Conservation (phyloP, 2,113 vertebrate genomes). For the Nibea albiflora region DNA sequence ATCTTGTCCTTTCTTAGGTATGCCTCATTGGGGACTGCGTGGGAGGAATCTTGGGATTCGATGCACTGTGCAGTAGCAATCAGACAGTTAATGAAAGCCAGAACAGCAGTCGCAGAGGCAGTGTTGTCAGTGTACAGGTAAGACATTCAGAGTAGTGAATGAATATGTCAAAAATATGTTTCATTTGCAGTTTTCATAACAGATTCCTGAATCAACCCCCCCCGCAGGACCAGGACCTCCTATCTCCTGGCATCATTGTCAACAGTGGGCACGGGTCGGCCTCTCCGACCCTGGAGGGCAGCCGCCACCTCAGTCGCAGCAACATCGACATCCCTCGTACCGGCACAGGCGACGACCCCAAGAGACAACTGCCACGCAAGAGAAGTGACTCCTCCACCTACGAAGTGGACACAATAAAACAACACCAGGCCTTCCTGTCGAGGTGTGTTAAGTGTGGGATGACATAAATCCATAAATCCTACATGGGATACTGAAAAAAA, state of each 20-base stretch:
- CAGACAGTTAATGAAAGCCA: conserved; percentile 92
- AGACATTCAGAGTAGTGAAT: not conserved
- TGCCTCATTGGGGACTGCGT: conserved; percentile 96
- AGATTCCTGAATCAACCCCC: not conserved
- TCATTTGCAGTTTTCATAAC: not conserved
- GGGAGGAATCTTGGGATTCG: conserved; percentile 96
- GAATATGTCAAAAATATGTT: not conserved
- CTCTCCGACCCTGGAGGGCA: conserved; percentile 89
- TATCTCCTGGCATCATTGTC: conserved; percentile 90
- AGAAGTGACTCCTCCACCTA: conserved; percentile 96
- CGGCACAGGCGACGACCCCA: conserved; percentile 87
- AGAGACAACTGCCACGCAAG: conserved; percentile 90
- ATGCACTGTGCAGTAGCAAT: conserved; percentile 94
- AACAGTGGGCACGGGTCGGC: conserved; percentile 86
- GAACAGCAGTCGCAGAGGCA: conserved; percentile 94
- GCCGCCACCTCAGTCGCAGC: conserved; percentile 94
- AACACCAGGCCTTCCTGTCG: conserved; percentile 95
- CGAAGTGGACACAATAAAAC: conserved; percentile 93
- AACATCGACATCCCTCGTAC: conserved; percentile 93
- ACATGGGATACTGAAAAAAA: not conserved
- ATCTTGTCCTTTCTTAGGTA: conserved; percentile 85
- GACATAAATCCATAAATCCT: not conserved
- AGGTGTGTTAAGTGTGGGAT: conserved; percentile 82
- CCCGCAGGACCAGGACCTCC: conserved; percentile 91
- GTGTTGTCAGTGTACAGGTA: conserved; percentile 92